A percentile compares a stretch with the other conserved stretches of the same genome.
These are phyloP conservation scores for Artemia sp. DNA, from an alignment of 2,888 invertebrate species.

Conservation along the genomic window DNA sequence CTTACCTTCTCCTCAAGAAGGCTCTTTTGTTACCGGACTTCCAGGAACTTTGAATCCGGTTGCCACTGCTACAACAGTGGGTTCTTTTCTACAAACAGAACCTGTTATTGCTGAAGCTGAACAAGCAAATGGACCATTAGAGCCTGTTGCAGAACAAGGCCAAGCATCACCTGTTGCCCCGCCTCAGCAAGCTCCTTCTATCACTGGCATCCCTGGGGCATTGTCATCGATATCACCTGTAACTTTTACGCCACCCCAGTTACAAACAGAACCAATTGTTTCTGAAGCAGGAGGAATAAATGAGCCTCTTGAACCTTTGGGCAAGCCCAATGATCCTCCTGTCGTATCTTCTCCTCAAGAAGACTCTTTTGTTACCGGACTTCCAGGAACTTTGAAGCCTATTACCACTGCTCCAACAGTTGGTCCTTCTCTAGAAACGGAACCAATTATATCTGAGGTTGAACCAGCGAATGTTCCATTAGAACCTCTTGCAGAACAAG, in stretches of 20 bases:
- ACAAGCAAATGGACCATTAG: no score
- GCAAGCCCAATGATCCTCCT: no score
- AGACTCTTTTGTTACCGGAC: no score
- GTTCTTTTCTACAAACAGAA: not conserved
- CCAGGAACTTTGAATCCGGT: slow-evolving; percentile 7
- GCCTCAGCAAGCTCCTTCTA: not conserved
- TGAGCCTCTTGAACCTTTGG: no score
- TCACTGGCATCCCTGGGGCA: not conserved
- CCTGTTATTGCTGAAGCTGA: not conserved
- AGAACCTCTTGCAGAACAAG: no score
- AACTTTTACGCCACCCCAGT: no score
- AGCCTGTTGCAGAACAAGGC: no score
- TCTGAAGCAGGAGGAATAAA: no score
- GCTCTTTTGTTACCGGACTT: not conserved
- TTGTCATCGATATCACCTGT: no score
- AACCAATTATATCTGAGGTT: not conserved
- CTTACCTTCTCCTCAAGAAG: not conserved
- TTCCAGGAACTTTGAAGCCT: not conserved
- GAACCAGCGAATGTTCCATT: not conserved
- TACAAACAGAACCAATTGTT: no score
- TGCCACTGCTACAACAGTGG: not conserved
- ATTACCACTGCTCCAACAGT: not conserved
- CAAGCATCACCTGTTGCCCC: not conserved
- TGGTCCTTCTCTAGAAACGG: not conserved
- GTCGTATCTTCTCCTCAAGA: not conserved